Base-by-base conservation (phyloP, 2,888 invertebrate genomes). In the Xiphydria camelus region DNA sequence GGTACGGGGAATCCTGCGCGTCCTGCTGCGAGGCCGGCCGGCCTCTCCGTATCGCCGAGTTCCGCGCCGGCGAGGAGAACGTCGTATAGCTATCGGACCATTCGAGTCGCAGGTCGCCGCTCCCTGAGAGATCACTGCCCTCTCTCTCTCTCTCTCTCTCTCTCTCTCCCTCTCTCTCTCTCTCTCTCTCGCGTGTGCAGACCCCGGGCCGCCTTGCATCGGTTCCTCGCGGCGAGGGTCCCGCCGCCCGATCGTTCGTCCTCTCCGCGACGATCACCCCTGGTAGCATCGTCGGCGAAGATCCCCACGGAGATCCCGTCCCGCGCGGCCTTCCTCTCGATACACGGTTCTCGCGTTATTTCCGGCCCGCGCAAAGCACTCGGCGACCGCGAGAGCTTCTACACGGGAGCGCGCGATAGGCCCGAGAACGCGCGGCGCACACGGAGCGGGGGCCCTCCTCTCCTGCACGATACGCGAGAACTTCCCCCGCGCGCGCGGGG, bases 81-180 rank as follows among this genome's bases (percentile, higher is more conserved):
- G 49, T 55, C 55, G 58, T 62, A 59, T 58, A 61, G 62, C 59
- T 62, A 61, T 59, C 63, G 61, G 58, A 47, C n/a, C 54, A 62
- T 61, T 64, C 68, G 68, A 66, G 71, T 68, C 72, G n/a, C n/a
- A 68, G 73, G 73, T 73, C 73, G 72, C 66, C 72, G 73, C 73
- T 73, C 73, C 70, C 73, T 65, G 62, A 69, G 70, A 73, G 73
- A 73, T 73, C 73, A 73, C 71, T 73, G 73, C 69, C 73, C 73
- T 73, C 73, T 64, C 70, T 44, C 39, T 36, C 51, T 46, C 44
- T 14, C 39, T 48, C 46, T 37, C 23, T 44, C 33, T 19, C 21
- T n/a, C n/a, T n/a, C n/a, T 38, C 14, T 26, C 32, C 25, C 14
- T 40, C 20, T 32, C 23, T 40, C n/a, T n/a, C n/a, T n/a, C n/a